phyloP scores from a whole-genome alignment of 2,113 vertebrate genomes.

The Caranx melampygus region DNA sequence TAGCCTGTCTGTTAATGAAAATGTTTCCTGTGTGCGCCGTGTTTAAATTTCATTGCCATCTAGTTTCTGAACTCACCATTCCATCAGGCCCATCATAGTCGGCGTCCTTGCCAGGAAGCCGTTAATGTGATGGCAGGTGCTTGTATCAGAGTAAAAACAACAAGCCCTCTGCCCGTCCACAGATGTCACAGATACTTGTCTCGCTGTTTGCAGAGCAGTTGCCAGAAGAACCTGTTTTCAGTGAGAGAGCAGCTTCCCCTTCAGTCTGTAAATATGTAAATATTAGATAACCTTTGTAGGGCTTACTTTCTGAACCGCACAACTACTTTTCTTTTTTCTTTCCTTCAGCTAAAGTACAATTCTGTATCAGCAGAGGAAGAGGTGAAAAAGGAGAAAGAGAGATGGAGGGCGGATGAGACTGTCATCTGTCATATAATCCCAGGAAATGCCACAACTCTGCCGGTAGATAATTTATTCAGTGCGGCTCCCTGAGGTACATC shows the following conservation, averaged over 20 bases:
- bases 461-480: slow-evolving; percentile 72
- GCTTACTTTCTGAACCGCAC: slow-evolving; percentile 11
- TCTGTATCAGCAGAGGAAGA: slow-evolving; percentile 31
- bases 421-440: slow-evolving; percentile 64
- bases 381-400: slow-evolving; percentile 29
- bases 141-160: slow-evolving; percentile 66
- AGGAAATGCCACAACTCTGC: slow-evolving; percentile 65
- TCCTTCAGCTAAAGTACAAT: slow-evolving; percentile 17
- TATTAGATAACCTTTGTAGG: slow-evolving; percentile 43
- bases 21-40: neutral
- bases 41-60: slow-evolving; percentile 20
- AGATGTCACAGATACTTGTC: slow-evolving; percentile 69
- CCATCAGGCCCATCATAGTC: slow-evolving; percentile 42
- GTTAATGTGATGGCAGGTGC: slow-evolving; percentile 68
- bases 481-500: slow-evolving; percentile 56
- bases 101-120: slow-evolving; percentile 56
- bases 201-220: slow-evolving; percentile 55
- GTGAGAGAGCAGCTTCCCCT: neutral
- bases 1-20: neutral
- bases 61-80: slow-evolving; percentile 30
- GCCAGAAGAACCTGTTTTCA: slow-evolving; percentile 51
- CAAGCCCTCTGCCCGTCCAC: slow-evolving; percentile 59
- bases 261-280: slow-evolving; percentile 30
- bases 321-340: slow-evolving; percentile 1
- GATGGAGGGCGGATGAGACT: slow-evolving; percentile 42